phyloP scores from a whole-genome alignment of 2,113 vertebrate genomes.

The Larimichthys crocea region DNA sequence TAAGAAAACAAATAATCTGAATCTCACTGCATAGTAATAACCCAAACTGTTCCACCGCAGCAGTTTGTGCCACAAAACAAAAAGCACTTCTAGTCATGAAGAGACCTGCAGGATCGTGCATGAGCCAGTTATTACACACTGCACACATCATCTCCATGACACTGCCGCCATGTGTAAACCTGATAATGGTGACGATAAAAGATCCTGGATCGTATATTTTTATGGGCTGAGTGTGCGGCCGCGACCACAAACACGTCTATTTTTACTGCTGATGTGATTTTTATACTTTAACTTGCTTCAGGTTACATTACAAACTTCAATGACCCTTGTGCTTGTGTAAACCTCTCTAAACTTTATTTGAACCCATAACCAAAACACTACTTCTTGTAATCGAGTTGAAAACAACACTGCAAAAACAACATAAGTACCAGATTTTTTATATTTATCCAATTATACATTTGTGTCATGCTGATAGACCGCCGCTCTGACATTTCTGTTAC shows the following conservation, averaged over 20 bases:
- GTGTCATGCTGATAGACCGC: background rate
- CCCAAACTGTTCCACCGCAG: background rate
- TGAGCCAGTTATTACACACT: background rate
- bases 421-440: no score
- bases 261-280: background rate
- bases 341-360: background rate
- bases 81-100: background rate
- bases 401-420: background rate
- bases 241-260: background rate
- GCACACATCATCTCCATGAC: background rate
- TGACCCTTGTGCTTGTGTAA: background rate
- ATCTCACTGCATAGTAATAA: background rate
- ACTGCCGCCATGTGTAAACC: background rate
- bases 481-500: conserved; percentile 1
- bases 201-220: background rate
- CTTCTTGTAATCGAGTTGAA: background rate
- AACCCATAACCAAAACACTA: background rate
- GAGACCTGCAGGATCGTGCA: background rate
- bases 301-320: background rate
- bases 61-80: background rate
- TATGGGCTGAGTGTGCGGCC: background rate
- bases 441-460: background rate
- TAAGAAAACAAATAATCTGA: background rate
- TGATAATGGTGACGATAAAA: background rate
- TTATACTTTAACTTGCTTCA: background rate